A percentile compares a stretch with the other conserved stretches of the same genome.
Evolutionary conservation across 2,797 vertebrate genomes (phyloP).

Genomic region (Lindbergichthys nudifrons): DNA sequence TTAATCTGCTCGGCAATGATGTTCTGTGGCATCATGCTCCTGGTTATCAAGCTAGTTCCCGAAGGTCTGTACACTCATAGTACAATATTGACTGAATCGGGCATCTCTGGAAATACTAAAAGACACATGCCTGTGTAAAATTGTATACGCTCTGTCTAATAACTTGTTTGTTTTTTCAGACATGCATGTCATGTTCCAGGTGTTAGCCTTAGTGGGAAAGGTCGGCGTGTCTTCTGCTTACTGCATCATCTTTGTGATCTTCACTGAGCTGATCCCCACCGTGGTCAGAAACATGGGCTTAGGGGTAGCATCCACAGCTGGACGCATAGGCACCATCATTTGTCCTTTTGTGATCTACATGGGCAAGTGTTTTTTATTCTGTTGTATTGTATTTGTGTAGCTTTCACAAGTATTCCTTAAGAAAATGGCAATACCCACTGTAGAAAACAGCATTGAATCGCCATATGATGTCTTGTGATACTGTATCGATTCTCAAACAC

Average conservation of each 20-base stretch:
- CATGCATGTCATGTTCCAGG: constrained; percentile 71
- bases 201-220: constrained; percentile 86
- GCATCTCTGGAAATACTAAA: background rate
- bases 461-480: too few species aligned
- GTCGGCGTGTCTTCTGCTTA: constrained; percentile 86
- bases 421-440: too few species aligned
- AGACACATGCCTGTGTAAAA: background rate
- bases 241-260: constrained; percentile 83
- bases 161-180: constrained; percentile 68
- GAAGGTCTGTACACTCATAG: constrained; percentile 39
- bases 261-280: constrained; percentile 87
- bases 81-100: background rate
- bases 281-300: constrained; percentile 89
- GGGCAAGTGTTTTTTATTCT: constrained; percentile 73
- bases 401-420: background rate
- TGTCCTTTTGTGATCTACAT: constrained; percentile 89
- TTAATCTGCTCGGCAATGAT: constrained; percentile 55
- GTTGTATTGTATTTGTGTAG: background rate
- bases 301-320: constrained; percentile 83
- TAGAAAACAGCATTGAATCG: too few species aligned
- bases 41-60: constrained; percentile 67
- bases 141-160: background rate
- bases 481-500: too few species aligned
- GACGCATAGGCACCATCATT: constrained; percentile 84
- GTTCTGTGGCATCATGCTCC: constrained; percentile 58